phyloP scores from a whole-genome alignment of 2,113 vertebrate genomes.

The Laticauda colubrina region DNA sequence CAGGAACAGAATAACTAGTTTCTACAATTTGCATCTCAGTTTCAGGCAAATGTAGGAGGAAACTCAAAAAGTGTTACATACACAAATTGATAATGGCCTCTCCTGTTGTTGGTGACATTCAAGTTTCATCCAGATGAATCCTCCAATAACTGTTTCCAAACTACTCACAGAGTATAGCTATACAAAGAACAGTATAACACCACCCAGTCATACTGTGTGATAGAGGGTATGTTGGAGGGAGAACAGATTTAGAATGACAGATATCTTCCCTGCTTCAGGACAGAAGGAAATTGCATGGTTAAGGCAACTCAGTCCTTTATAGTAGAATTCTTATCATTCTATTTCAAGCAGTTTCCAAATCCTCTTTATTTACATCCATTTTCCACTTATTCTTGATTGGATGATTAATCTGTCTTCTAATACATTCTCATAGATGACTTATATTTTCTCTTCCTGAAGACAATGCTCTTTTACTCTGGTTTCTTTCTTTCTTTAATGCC shows the following conservation, averaged over 20 bases:
- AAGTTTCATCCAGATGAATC: background rate
- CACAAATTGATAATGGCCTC: background rate
- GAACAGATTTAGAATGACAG: background rate
- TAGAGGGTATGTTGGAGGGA: background rate
- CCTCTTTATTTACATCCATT: background rate
- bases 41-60: constrained; percentile 14
- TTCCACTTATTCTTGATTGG: background rate
- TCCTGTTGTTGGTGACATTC: background rate
- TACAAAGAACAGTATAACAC: background rate
- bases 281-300: background rate
- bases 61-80: background rate
- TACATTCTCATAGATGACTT: background rate
- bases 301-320: background rate
- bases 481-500: background rate
- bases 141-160: background rate
- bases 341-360: background rate
- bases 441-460: background rate
- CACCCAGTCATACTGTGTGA: background rate
- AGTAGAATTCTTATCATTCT: background rate
- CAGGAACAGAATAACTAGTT: background rate
- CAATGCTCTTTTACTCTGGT: background rate
- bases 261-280: background rate
- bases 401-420: background rate
- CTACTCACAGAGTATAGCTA: background rate
- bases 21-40: background rate